Evolutionary conservation across 2,888 invertebrate species (phyloP).

Genomic region (Drosophila peninsularis): DNA sequence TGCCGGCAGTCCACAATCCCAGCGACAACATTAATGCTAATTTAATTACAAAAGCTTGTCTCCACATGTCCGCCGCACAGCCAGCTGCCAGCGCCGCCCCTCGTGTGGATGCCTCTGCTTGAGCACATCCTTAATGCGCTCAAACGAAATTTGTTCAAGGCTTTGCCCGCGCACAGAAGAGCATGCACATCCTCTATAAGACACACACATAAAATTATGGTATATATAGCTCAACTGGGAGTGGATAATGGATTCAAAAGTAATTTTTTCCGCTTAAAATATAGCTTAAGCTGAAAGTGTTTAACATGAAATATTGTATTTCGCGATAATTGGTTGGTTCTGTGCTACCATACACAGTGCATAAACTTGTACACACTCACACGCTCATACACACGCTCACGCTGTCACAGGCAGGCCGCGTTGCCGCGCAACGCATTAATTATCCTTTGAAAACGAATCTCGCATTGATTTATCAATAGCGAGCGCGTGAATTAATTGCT

Average conservation of each 20-base stretch:
- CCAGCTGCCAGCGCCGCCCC: neutral
- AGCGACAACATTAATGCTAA: constrained; percentile 66
- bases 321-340: constrained; percentile 10
- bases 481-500: constrained; percentile 72
- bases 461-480: constrained; percentile 72
- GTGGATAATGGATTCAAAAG: neutral
- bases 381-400: neutral
- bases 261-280: neutral
- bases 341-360: neutral
- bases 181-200: constrained; percentile 12
- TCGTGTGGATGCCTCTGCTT: constrained; percentile 8
- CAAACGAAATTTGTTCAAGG: constrained; percentile 30
- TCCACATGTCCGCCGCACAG: constrained; percentile 31
- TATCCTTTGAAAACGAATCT: constrained; percentile 65
- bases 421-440: constrained; percentile 66
- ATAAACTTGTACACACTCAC: neutral
- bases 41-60: constrained; percentile 68
- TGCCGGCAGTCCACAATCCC: constrained; percentile 47
- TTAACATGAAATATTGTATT: neutral
- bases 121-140: constrained; percentile 30
- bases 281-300: neutral
- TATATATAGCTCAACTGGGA: neutral
- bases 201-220: neutral
- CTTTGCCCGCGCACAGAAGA: constrained; percentile 4
- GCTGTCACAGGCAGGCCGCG: constrained; percentile 61